Percentiles rank a stretch among this genome's conserved stretches.
These are phyloP conservation scores for Steromphala cineraria DNA, from an alignment of 2,888 invertebrate genomes.

Conservation along the genomic window DNA sequence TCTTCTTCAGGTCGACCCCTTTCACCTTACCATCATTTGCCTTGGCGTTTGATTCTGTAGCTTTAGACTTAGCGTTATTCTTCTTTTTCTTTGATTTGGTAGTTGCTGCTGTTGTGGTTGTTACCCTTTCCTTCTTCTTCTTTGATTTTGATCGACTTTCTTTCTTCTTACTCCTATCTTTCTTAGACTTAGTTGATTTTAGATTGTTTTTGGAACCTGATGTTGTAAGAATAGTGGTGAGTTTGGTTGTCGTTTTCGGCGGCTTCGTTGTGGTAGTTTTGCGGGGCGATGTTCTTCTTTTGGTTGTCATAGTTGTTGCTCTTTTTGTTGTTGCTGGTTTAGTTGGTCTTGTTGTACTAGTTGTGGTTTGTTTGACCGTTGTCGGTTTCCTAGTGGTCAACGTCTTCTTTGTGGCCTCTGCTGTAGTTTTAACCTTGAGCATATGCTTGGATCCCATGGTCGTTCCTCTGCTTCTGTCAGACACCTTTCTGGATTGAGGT, in stretches of 20 bases:
- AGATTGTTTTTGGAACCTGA: not conserved
- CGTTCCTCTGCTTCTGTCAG: not conserved
- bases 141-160: not conserved
- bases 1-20: not conserved
- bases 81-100: not conserved
- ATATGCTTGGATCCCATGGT: too few species aligned
- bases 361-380: not conserved
- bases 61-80: not conserved
- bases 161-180: too few species aligned
- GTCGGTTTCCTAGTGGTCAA: not conserved
- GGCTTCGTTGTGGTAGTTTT: not conserved
- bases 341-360: not conserved
- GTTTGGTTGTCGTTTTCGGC: not conserved
- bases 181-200: too few species aligned
- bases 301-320: not conserved
- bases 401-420: not conserved
- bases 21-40: not conserved
- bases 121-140: not conserved
- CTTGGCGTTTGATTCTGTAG: not conserved
- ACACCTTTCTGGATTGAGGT: not conserved
- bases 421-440: too few species aligned
- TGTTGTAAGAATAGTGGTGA: not conserved
- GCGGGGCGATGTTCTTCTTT: not conserved
- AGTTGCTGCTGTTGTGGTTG: not conserved
- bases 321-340: not conserved